Conservation (phyloP, 2,888 invertebrate species). For the Crossocerus cetratus region DNA sequence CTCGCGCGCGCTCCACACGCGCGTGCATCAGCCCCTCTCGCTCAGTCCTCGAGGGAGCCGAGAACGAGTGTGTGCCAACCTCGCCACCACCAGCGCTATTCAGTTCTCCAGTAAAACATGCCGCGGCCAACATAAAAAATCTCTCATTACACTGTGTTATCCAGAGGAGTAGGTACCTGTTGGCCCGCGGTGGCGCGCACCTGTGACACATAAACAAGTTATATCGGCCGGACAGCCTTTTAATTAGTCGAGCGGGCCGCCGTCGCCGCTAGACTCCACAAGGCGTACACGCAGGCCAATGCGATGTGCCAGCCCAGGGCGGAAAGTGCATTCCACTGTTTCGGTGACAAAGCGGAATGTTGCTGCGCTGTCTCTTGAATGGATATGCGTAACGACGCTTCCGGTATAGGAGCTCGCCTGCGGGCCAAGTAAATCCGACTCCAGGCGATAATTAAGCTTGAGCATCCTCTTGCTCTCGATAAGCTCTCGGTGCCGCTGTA, state of each 20-base stretch:
- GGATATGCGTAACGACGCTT: conserved; percentile 37
- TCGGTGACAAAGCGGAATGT: conserved; percentile 59
- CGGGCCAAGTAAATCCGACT: conserved; percentile 15
- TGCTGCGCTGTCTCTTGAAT: conserved; percentile 36
- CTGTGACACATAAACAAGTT: conserved; percentile 54
- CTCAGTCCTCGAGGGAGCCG: no score
- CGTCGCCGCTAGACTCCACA: conserved; percentile 2
- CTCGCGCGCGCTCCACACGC: no score
- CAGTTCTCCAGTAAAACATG: background rate
- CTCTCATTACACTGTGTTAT: background rate
- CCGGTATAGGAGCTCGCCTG: conserved; percentile 27
- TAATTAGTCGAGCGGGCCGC: conserved; percentile 53
- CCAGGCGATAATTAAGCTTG: conserved; percentile 50
- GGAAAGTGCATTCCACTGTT: conserved; percentile 69
- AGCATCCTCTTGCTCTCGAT: conserved; percentile 44
- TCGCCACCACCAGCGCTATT: background rate
- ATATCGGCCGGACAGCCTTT: conserved; percentile 45
- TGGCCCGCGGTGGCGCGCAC: conserved; percentile 32
- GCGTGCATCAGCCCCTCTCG: no score
- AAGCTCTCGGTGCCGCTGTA: conserved; percentile 24
- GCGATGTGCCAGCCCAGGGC: conserved; percentile 26
- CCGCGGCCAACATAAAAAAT: background rate
- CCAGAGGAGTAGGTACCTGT: conserved; percentile 10
- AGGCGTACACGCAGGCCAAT: conserved; percentile 11
- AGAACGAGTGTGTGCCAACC: no score